phyloP scores from a whole-genome alignment of 2,888 invertebrate species.

The Melinopterus prodromus region DNA sequence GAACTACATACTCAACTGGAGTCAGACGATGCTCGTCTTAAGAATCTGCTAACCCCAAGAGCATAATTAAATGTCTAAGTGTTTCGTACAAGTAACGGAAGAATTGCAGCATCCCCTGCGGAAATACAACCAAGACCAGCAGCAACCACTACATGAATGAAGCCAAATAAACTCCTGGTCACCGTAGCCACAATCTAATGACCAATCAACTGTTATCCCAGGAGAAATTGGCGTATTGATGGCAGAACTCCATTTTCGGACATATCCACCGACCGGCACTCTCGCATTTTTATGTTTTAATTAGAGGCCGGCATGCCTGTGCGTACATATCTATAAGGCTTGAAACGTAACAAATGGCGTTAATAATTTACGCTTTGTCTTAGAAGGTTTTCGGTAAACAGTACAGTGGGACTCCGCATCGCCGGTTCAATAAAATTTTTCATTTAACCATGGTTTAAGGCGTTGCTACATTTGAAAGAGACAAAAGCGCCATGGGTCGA shows the following conservation, averaged over 20 bases:
- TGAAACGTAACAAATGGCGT: not conserved
- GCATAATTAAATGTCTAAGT: not conserved
- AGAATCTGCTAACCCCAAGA: not conserved
- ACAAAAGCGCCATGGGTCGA: not conserved
- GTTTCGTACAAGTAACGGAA: not conserved
- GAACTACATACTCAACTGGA: not conserved
- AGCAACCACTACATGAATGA: not conserved
- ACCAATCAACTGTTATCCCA: not conserved
- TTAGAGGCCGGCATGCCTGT: not conserved
- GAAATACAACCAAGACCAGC: not conserved
- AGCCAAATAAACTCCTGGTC: not conserved
- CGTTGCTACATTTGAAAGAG: not conserved
- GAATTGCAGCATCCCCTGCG: not conserved
- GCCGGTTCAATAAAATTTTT: not conserved
- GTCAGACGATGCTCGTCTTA: not conserved
- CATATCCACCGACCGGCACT: not conserved
- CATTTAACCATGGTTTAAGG: not conserved
- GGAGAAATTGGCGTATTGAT: not conserved
- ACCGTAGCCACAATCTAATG: not conserved
- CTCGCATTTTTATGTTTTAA: not conserved
- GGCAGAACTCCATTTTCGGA: not conserved
- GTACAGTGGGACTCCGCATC: not conserved
- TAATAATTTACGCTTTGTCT: slow-evolving; percentile 4
- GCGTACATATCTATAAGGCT: not conserved
- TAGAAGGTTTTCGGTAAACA: not conserved